Base-by-base conservation (phyloP, 2,113 vertebrate genomes). In the Grammomys surdaster region DNA sequence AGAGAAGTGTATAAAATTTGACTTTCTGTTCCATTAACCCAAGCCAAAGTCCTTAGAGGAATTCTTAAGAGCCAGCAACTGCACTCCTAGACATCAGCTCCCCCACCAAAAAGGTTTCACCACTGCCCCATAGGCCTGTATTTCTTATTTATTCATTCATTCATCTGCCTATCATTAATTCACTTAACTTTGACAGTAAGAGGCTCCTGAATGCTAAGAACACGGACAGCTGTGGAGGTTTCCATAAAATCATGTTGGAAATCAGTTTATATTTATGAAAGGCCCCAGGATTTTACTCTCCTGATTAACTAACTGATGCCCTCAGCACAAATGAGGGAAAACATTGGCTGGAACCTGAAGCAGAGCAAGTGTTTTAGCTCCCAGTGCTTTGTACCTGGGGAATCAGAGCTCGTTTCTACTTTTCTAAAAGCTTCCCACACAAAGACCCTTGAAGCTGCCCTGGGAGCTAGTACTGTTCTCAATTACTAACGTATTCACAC, bases 41-140 rank as follows among this genome's bases (percentile, higher is more conserved):
- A 86, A 43, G 54, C 24, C 31, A 31, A 70, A 94, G 54, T 92
- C 89, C 58, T 84, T 92, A 31, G 40, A 87, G 91, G 86, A 92
- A 92, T 90, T 58, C 43, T 13, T 87, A 89, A 75, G 43, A 90
- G 75, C 8, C 58, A 92, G 73, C 69, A 76, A n/a, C 60, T 76
- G 31, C 28, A 58, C 40, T 63, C 70, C 43, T 46, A 78, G 43
- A 73, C 33, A 77, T 70, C 31, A 80, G n/a, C 60, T 73, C 89
- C 95, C 54, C 73, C 70, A 69, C 58, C 87, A 87, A 46, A 36
- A 33, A 56, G 36, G 12, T 40, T 26, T 40, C 14, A 11, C 86
- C 67, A 10, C 20, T 54, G 48, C 65, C 75, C 73, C n/a, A 24
- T 28, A 28, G 78, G 56, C 84, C 76, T 7, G 51, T 60, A 19